Conservation (phyloP, 1,140 invertebrate genomes). For the Bombus soroeensis region DNA sequence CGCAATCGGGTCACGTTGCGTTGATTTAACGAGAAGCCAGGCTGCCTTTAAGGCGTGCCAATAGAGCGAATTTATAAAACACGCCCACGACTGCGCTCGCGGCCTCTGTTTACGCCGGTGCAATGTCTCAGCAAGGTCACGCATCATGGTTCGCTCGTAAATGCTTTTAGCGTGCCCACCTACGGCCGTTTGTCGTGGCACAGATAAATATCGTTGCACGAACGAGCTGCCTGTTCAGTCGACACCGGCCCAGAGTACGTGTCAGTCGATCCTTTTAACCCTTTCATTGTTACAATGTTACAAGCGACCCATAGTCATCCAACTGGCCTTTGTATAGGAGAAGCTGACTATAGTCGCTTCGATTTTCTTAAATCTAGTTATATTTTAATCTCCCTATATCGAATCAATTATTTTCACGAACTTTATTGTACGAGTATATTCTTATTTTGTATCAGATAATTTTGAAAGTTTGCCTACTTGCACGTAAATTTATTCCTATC, state of each 20-base stretch:
- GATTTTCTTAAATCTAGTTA: not conserved
- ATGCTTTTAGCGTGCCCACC: conserved; percentile 66
- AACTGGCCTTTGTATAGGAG: not conserved
- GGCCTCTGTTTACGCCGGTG: conserved; percentile 73
- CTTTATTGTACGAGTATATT: rapidly evolving
- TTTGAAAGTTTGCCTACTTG: too few relatives aligned
- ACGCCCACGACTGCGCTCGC: conserved; percentile 40
- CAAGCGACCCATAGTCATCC: not conserved
- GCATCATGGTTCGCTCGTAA: conserved; percentile 69
- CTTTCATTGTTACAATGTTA: not conserved
- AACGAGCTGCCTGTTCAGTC: not conserved
- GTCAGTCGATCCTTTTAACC: not conserved
- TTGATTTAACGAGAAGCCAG: conserved; percentile 28
- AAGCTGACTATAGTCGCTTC: not conserved
- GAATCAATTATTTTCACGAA: not conserved
- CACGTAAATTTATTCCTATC: too few relatives aligned
- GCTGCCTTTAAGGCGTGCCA: conserved; percentile 30
- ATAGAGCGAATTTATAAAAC: conserved; percentile 50
- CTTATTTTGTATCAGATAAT: rapidly evolving
- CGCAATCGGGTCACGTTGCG: conserved; percentile 13
- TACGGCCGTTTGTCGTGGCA: conserved; percentile 1
- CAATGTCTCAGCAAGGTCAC: conserved; percentile 76
- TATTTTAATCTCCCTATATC: not conserved
- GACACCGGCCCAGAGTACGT: too few relatives aligned
- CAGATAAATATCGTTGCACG: conserved; percentile 13